Conservation (phyloP, 2,113 vertebrate species). For the Caretta caretta region DNA sequence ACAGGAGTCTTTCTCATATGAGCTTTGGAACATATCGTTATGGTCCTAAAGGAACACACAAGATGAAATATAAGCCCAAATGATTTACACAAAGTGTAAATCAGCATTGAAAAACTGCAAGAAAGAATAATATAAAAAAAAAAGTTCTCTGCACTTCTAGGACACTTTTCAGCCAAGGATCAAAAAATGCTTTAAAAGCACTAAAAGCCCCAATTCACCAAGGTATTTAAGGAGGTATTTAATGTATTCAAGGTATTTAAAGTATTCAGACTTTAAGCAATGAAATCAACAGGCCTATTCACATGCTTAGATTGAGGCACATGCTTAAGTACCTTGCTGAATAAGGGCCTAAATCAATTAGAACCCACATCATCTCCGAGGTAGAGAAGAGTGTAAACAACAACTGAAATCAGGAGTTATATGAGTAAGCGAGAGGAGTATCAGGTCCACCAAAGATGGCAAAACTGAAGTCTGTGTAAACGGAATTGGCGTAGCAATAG, state of each 20-base stretch:
- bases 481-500: neutral
- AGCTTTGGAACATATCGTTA: neutral
- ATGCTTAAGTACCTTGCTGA: neutral
- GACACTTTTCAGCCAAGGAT: neutral
- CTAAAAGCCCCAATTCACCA: too few relatives aligned
- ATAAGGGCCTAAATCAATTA: neutral
- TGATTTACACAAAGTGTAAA: neutral
- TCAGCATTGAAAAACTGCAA: neutral
- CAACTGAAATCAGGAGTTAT: neutral
- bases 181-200: neutral
- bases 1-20: neutral
- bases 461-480: neutral
- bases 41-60: neutral
- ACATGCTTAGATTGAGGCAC: too few relatives aligned
- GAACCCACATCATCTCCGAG: neutral
- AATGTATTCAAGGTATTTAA: too few relatives aligned
- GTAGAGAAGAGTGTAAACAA: neutral
- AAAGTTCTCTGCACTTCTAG: neutral
- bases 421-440: neutral
- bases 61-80: neutral
- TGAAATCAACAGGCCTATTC: too few relatives aligned
- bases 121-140: neutral
- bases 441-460: neutral
- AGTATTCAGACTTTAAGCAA: too few relatives aligned
- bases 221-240: too few relatives aligned